These are phyloP conservation scores for Ptychobarbus kaznakovi DNA, from an alignment of 2,797 vertebrate species.

Conservation along the genomic window DNA sequence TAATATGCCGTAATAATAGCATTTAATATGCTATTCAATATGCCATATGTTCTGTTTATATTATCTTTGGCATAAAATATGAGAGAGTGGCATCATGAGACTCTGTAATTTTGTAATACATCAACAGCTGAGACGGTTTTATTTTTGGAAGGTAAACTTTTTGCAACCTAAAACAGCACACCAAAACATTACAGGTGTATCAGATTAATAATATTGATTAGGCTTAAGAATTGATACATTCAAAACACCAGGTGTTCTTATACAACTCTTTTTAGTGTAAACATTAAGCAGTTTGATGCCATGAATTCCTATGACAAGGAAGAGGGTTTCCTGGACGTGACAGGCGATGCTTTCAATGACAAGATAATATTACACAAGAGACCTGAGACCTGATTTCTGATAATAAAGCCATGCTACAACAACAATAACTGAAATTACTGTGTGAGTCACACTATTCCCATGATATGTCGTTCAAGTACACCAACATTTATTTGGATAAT, in stretches of 20 bases:
- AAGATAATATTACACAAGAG: neutral
- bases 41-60: neutral
- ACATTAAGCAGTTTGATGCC: constrained; percentile 40
- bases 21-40: no score
- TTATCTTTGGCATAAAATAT: neutral
- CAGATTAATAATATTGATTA: neutral
- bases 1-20: neutral
- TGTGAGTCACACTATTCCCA: constrained; percentile 1
- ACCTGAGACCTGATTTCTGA: neutral
- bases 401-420: neutral
- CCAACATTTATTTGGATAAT: constrained; percentile 3
- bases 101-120: neutral
- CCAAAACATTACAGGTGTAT: no score
- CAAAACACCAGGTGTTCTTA: neutral
- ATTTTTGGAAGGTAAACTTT: neutral
- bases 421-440: neutral
- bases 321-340: constrained; percentile 50
- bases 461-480: neutral
- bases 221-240: neutral
- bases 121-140: neutral
- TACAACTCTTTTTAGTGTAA: constrained; percentile 11
- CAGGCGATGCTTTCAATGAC: neutral
- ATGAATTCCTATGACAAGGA: constrained; percentile 45
- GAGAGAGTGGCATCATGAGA: neutral
- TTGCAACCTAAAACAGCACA: no score